These are phyloP conservation scores for Phortica okadai DNA, from an alignment of 2,888 invertebrate species.

Conservation along the genomic window DNA sequence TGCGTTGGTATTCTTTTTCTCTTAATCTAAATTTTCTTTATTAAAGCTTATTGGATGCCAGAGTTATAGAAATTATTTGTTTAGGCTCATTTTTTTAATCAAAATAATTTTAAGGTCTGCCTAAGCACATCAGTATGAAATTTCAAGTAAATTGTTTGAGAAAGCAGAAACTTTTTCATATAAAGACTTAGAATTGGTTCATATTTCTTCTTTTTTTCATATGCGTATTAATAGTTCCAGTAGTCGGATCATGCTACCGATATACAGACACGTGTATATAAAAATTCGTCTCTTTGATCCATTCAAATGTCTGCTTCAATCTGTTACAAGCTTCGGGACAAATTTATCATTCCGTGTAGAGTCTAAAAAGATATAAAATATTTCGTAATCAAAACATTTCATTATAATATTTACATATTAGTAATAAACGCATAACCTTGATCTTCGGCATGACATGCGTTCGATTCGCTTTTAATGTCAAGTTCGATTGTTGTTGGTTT, in stretches of 20 bases:
- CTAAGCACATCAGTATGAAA: not conserved
- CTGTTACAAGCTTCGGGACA: not conserved
- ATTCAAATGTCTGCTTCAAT: not conserved
- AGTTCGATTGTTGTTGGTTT: constrained; percentile 50
- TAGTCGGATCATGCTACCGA: too few species aligned
- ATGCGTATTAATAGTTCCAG: too few species aligned
- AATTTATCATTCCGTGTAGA: too few species aligned
- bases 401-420: constrained; percentile 56
- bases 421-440: constrained; percentile 55
- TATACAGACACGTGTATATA: constrained; percentile 27
- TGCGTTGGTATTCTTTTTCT: not conserved
- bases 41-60: too few species aligned
- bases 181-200: constrained; percentile 47
- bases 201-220: too few species aligned
- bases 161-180: not conserved
- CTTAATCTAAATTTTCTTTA: not conserved
- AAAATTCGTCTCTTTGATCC: too few species aligned
- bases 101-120: not conserved
- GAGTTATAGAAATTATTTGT: too few species aligned
- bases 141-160: not conserved
- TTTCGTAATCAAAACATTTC: not conserved
- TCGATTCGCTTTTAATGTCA: constrained; percentile 52
- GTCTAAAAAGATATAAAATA: constrained; percentile 33
- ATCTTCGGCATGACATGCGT: constrained; percentile 44
- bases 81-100: not conserved